These are phyloP conservation scores for Corapipo altera DNA, from an alignment of 2,113 vertebrate genomes.

Conservation along the genomic window DNA sequence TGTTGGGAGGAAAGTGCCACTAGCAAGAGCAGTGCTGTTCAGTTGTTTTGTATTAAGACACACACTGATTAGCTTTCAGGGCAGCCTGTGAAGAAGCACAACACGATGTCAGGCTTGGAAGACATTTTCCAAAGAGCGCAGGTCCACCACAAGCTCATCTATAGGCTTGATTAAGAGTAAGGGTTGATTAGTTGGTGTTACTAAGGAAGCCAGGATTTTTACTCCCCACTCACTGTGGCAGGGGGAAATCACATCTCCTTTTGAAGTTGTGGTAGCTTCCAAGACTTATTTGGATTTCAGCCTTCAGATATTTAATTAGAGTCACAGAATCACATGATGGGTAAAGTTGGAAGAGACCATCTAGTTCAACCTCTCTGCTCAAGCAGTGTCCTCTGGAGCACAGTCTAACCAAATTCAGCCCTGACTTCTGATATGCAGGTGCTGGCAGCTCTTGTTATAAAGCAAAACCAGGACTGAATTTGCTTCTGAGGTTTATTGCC, in stretches of 20 bases:
- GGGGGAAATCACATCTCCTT: not conserved
- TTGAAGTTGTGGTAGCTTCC: not conserved
- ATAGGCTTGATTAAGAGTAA: not conserved
- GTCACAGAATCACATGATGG: not conserved
- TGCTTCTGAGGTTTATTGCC: not conserved
- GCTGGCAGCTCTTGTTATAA: not conserved
- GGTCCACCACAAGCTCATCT: not conserved
- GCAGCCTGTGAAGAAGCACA: not conserved
- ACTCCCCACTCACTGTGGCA: accelerated
- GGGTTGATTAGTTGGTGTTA: not conserved
- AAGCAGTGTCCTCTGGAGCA: not conserved
- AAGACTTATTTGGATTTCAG: not conserved
- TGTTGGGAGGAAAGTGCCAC: not conserved
- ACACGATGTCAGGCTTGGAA: not conserved
- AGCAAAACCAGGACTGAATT: not conserved
- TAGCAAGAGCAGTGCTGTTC: not conserved
- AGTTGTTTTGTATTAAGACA: not conserved
- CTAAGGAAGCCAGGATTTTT: not conserved
- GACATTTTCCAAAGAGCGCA: not conserved
- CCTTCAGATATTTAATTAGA: not conserved
- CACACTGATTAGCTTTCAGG: not conserved
- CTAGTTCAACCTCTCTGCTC: not conserved
- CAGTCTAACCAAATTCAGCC: not conserved
- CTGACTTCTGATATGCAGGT: not conserved
- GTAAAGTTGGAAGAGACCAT: not conserved